A percentile compares a stretch with the other conserved stretches of the same genome.
phyloP scores from a whole-genome alignment of 2,113 vertebrate genomes.

The Alexandromys fortis region DNA sequence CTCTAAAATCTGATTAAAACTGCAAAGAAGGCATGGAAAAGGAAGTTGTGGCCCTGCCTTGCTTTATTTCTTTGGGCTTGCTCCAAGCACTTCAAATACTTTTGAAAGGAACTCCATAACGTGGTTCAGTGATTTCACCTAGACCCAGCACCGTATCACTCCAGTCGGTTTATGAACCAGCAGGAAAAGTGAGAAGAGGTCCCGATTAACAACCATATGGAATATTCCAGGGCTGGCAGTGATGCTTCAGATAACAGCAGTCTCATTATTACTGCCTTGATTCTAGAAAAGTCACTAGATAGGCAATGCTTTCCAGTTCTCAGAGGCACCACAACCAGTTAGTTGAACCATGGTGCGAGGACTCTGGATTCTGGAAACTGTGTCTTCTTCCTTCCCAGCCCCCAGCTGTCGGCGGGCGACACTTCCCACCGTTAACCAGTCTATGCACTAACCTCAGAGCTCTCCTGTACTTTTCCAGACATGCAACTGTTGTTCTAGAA shows the following conservation, averaged over 20 bases:
- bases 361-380: background rate
- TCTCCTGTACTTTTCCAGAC: background rate
- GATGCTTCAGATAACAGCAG: background rate
- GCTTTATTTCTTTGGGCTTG: constrained; percentile 46
- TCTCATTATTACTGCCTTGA: background rate
- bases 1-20: constrained; percentile 31
- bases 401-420: background rate
- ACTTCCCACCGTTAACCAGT: background rate
- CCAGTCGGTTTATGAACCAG: background rate
- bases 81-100: constrained; percentile 32
- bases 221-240: background rate
- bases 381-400: background rate
- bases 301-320: background rate
- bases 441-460: background rate
- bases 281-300: background rate
- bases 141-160: background rate
- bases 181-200: background rate
- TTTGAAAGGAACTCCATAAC: background rate
- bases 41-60: background rate
- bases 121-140: background rate
- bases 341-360: background rate
- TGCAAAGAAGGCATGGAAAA: constrained; percentile 48
- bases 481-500: background rate
- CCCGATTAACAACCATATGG: background rate
- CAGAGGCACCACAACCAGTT: background rate